Evolutionary conservation across 2,797 vertebrate genomes (phyloP).

Genomic region (Lagorchestes hirsutus): DNA sequence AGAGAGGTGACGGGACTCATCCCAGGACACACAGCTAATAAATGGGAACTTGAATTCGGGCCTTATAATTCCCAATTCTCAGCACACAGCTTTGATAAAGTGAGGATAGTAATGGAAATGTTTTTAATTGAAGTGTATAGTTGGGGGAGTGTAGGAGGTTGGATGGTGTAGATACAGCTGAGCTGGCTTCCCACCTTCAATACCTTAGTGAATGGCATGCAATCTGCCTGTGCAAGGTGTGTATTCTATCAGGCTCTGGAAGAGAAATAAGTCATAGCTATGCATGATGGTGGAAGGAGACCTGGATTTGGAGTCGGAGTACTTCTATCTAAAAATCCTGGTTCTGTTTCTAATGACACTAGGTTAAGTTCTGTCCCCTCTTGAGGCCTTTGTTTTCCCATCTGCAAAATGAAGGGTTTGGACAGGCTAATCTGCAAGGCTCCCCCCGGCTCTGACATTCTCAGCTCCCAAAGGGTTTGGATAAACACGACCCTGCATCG

Average conservation of each 20-base stretch:
- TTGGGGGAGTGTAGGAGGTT: background rate
- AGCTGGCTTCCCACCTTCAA: background rate
- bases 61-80: background rate
- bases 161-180: background rate
- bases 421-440: background rate
- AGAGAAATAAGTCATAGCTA: background rate
- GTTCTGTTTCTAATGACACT: background rate
- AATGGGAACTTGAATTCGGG: background rate
- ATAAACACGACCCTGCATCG: conserved; percentile 1
- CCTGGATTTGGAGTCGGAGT: background rate
- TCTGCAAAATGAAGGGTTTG: background rate
- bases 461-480: background rate
- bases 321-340: background rate
- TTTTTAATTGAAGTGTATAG: conserved; percentile 5
- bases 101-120: background rate
- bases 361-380: background rate
- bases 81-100: background rate
- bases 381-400: background rate
- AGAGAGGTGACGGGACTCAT: background rate
- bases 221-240: background rate
- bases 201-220: background rate
- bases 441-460: background rate
- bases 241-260: background rate
- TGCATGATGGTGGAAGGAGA: background rate
- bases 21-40: background rate